Evolutionary conservation across 2,113 vertebrate genomes (phyloP), one percentile per base, ranked within the genome.

Genomic region (Onychorhynchus coronatus): DNA sequence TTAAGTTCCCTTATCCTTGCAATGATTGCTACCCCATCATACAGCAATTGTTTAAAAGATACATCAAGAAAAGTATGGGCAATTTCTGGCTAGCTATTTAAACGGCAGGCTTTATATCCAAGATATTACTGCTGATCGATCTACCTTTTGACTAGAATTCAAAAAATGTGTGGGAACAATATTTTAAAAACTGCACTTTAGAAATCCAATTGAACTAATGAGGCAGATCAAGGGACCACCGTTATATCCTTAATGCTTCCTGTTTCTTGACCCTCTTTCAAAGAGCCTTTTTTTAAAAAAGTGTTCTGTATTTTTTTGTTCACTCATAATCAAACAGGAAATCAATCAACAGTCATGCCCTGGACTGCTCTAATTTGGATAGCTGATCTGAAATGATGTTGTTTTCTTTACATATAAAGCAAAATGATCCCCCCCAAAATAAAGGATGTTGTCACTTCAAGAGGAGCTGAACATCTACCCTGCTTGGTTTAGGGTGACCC

Each of bases 31-130:
- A 91, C 30, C 52, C 67, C 74, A 95, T 95, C 82, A 91, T 17
- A 95, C 71, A 82, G 88, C 94, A 96, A 95, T 97, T 94, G 80
- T 95, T 97, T 97, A 91, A 97, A 97, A 97, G 46, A 90, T 22
- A 41, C 53, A 89, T 88, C 76, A 89, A 78, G 71, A 97, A 89
- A 82, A 97, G 23, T 95, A 91, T 41, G 39, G 91, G 94, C 95
- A 82, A 91, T 96, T 97, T 78, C 80, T 93, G 76, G 44, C 70
- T 96, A 96, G 93, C 70, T 66, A 85, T 91, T 95, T 76, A 91
- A 96, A 35, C 86, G 84, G 84, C 16, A 77, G 79, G 11, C 58
- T 94, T 91, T 89, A 80, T 44, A 83, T 89, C 71, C 33, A 95
- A 82, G 28, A 68, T 39, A 70, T 89, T 86, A 84, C 44, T 76